A percentile compares a stretch with the other conserved stretches of the same genome.
Evolutionary conservation across 2,113 vertebrate genomes (phyloP).

Genomic region (Seriola aureovittata): DNA sequence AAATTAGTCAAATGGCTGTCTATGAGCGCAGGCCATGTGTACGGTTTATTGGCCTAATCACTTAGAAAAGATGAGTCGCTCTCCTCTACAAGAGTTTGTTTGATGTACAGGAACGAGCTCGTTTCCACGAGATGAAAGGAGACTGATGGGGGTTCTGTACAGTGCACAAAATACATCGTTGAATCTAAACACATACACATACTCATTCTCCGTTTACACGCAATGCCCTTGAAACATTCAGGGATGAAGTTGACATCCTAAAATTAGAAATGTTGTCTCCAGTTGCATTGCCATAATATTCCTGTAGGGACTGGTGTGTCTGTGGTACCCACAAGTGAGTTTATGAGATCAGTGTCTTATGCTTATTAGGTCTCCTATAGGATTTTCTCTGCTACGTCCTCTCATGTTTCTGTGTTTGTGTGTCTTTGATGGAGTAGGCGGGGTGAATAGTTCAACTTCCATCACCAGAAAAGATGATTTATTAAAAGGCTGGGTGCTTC

Average conservation of each 20-base stretch:
- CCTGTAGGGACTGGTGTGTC: slow-evolving; percentile 18
- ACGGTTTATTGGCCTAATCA: slow-evolving; percentile 32
- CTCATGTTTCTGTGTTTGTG: slow-evolving; percentile 27
- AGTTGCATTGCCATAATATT: slow-evolving; percentile 30
- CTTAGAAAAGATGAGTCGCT: slow-evolving; percentile 34
- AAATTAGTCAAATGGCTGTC: slow-evolving; percentile 55
- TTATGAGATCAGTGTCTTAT: slow-evolving; percentile 14
- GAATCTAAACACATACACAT: neutral
- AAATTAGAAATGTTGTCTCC: slow-evolving; percentile 34
- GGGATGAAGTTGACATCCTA: slow-evolving; percentile 1
- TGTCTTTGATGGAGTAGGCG: slow-evolving; percentile 5
- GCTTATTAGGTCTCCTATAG: slow-evolving; percentile 20
- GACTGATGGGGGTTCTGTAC: neutral
- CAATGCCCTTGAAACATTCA: slow-evolving; percentile 10
- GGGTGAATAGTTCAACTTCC: slow-evolving; percentile 46
- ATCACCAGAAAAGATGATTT: slow-evolving; percentile 40
- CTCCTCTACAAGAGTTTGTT: neutral
- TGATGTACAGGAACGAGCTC: neutral
- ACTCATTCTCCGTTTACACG: neutral
- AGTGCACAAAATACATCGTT: neutral
- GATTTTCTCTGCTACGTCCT: slow-evolving; percentile 14
- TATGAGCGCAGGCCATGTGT: slow-evolving; percentile 17
- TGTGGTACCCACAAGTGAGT: neutral
- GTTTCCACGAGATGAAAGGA: neutral
- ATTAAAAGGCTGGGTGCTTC: slow-evolving; percentile 19